These are phyloP conservation scores for Diabrotica virgifera DNA, from an alignment of 1,140 invertebrate genomes.

Conservation along the genomic window DNA sequence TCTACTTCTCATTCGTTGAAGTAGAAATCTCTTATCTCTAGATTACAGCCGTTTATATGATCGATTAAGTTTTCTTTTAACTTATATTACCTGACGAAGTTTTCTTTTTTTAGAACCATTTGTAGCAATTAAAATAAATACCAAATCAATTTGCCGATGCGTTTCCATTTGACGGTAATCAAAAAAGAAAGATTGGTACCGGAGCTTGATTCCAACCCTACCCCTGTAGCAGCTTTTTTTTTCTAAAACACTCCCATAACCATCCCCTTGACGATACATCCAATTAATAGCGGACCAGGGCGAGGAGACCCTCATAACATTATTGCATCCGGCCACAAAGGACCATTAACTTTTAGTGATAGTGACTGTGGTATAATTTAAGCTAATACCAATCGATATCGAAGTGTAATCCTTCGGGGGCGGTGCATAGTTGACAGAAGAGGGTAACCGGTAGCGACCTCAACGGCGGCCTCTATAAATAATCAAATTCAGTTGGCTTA, in stretches of 20 bases:
- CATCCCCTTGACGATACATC: slow-evolving; percentile 20
- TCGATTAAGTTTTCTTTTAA: too few species aligned
- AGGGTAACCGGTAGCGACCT: slow-evolving; percentile 28
- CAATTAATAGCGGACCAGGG: slow-evolving; percentile 28
- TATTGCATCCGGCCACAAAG: slow-evolving; percentile 30
- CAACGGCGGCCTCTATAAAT: slow-evolving; percentile 25
- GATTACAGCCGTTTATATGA: too few species aligned
- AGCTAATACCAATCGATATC: slow-evolving; percentile 30
- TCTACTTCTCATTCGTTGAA: too few species aligned
- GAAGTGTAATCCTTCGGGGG: slow-evolving; percentile 23
- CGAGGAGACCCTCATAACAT: slow-evolving; percentile 27
- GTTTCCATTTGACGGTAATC: too few species aligned
- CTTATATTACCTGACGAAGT: too few species aligned
- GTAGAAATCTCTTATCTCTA: too few species aligned
- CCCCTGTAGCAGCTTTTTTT: not conserved
- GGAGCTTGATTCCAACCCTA: not conserved
- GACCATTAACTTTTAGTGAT: slow-evolving; percentile 33
- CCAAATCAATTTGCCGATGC: too few species aligned
- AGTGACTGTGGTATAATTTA: slow-evolving; percentile 28
- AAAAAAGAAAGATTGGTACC: not conserved
- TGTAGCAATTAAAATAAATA: too few species aligned
- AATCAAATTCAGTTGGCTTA: slow-evolving; percentile 27
- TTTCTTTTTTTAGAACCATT: too few species aligned
- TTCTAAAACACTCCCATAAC: slow-evolving; percentile 15
- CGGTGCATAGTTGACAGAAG: slow-evolving; percentile 26